Conservation (phyloP, 2,888 invertebrate species). For the Dorcus hopei region DNA sequence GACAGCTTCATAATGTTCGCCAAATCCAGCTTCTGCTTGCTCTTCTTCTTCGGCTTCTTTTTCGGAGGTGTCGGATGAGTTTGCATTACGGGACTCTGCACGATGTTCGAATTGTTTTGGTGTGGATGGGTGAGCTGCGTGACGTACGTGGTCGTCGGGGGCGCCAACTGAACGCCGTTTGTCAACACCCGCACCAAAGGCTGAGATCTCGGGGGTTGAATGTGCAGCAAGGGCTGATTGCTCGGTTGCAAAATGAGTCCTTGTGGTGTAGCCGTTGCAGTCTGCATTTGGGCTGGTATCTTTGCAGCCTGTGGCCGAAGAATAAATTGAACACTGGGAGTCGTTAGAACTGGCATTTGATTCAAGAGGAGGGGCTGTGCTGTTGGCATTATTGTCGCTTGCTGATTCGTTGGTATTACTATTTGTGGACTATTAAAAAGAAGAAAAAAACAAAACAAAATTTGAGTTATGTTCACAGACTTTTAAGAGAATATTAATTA, state of each 20-base stretch:
- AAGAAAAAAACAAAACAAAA: constrained; percentile 13
- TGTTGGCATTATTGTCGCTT: constrained; percentile 46
- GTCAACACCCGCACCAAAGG: constrained; percentile 59
- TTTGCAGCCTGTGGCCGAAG: constrained; percentile 59
- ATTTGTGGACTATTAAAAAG: constrained; percentile 41
- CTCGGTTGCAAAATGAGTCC: constrained; percentile 45
- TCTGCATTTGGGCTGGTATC: constrained; percentile 42
- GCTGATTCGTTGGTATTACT: constrained; percentile 44
- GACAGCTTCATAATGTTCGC: constrained; percentile 73
- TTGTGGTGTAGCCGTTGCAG: constrained; percentile 42
- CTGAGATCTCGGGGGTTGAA: constrained; percentile 39
- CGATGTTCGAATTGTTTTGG: constrained; percentile 21
- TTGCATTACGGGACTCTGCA: constrained; percentile 29
- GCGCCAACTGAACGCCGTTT: constrained; percentile 53
- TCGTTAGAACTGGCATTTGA: constrained; percentile 51
- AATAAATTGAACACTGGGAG: constrained; percentile 66
- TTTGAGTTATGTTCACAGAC: neutral
- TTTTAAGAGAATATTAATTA: neutral
- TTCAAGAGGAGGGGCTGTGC: constrained; percentile 46
- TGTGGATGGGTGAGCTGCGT: constrained; percentile 36
- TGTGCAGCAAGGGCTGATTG: constrained; percentile 42
- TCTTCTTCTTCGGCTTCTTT: constrained; percentile 57
- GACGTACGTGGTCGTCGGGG: constrained; percentile 49
- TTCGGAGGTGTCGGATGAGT: constrained; percentile 47
- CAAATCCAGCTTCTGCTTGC: constrained; percentile 60